phyloP scores from a whole-genome alignment of 2,797 vertebrate species.

The Chlorospingus semifuscus region DNA sequence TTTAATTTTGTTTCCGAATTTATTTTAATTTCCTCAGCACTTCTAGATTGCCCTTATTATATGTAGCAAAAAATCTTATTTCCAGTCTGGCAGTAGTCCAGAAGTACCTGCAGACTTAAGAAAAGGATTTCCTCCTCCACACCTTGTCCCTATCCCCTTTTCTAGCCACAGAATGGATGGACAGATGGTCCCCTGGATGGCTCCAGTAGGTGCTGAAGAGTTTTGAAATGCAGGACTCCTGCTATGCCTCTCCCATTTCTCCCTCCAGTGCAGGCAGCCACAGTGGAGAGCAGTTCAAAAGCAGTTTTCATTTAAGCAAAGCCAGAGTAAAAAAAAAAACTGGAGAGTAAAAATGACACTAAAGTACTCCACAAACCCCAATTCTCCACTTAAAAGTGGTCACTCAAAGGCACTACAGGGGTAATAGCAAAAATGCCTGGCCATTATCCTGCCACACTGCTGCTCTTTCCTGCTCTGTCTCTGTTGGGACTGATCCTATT shows the following conservation, averaged over 20 bases:
- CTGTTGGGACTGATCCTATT: neutral
- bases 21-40: conserved; percentile 29
- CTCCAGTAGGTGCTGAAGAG: neutral
- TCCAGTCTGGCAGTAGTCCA: neutral
- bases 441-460: neutral
- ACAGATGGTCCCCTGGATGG: neutral
- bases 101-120: neutral
- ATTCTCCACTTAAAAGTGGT: neutral
- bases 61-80: conserved; percentile 6
- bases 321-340: neutral
- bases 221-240: neutral
- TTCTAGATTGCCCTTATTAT: neutral
- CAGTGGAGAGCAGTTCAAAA: neutral
- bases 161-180: neutral
- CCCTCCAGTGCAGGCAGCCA: neutral
- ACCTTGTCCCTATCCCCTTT: neutral
- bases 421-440: neutral
- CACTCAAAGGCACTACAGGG: neutral
- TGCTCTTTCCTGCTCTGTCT: neutral
- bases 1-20: conserved; percentile 42
- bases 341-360: neutral
- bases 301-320: neutral
- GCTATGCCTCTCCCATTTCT: neutral
- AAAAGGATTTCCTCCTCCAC: neutral
- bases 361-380: neutral